Percentiles rank a stretch among this genome's conserved stretches.
Conservation (phyloP, 2,888 invertebrate genomes). For the Dastarcus helophoroides region DNA sequence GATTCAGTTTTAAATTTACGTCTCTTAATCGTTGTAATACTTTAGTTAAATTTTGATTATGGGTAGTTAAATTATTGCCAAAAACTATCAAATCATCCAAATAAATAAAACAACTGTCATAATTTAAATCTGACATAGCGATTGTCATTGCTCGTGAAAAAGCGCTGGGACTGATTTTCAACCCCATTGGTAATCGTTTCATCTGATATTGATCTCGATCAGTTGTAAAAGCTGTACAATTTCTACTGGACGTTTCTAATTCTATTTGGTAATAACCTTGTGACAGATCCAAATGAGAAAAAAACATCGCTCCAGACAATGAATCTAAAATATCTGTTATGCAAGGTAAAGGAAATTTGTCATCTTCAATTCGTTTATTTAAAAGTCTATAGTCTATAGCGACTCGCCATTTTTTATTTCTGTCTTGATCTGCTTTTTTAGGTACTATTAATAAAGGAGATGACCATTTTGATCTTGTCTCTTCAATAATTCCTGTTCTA, state of each 20-base stretch:
- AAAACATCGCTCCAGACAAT: conserved; percentile 18
- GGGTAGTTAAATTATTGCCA: conserved; percentile 14
- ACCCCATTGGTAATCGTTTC: conserved; percentile 18
- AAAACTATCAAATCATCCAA: no score
- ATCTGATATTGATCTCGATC: conserved; percentile 20
- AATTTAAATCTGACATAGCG: conserved; percentile 17
- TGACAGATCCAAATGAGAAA: no score
- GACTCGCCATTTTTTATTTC: conserved; percentile 4
- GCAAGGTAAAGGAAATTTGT: conserved; percentile 16
- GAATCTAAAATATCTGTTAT: conserved; percentile 22
- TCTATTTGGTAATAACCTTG: conserved; percentile 22
- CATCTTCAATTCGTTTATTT: conserved; percentile 11
- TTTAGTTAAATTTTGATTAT: conserved; percentile 16
- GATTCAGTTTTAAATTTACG: conserved; percentile 18
- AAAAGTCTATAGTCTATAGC: conserved; percentile 14
- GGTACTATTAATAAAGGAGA: conserved; percentile 12
- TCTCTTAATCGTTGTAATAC: conserved; percentile 11
- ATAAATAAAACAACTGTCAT: conserved; percentile 16
- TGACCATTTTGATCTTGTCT: conserved; percentile 15
- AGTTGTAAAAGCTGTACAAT: conserved; percentile 19
- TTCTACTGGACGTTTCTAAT: conserved; percentile 14
- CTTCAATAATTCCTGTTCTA: conserved; percentile 16
- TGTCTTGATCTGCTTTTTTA: conserved; percentile 5
- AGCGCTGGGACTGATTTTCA: conserved; percentile 18
- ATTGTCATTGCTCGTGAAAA: conserved; percentile 21